phyloP scores from a whole-genome alignment of 2,888 invertebrate genomes.

The Drosophila kokeensis region DNA sequence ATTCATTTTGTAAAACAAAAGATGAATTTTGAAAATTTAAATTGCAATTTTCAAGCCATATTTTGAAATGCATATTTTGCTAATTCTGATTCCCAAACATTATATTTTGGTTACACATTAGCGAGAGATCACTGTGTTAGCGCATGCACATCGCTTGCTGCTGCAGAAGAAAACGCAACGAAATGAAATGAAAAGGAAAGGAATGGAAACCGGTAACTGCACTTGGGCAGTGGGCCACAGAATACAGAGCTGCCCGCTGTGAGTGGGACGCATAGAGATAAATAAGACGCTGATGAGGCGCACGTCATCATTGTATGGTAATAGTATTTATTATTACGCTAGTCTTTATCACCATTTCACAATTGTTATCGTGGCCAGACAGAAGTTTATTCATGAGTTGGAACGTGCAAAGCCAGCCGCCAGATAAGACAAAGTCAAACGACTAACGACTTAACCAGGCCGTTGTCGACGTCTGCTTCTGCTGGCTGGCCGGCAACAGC shows the following conservation, averaged over 20 bases:
- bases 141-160: slow-evolving; percentile 1
- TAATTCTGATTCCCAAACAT: too few species aligned
- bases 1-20: too few species aligned
- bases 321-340: slow-evolving; percentile 9
- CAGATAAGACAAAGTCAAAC: slow-evolving; percentile 45
- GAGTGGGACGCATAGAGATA: neutral
- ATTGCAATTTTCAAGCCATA: neutral
- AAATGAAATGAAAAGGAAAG: slow-evolving; percentile 24
- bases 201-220: slow-evolving; percentile 35
- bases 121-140: neutral
- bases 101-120: too few species aligned
- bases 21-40: neutral
- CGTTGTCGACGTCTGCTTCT: neutral
- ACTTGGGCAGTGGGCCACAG: slow-evolving; percentile 44
- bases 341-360: slow-evolving; percentile 15
- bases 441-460: neutral
- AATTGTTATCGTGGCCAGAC: slow-evolving; percentile 44
- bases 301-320: neutral
- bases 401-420: slow-evolving; percentile 8
- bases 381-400: slow-evolving; percentile 28
- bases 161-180: slow-evolving; percentile 5
- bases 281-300: neutral
- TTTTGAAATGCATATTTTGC: too few species aligned
- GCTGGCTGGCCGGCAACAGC: slow-evolving; percentile 31
- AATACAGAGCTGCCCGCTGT: neutral